Conservation (phyloP, 92 coral and sea anemone species). For the Porites cylindrica region DNA sequence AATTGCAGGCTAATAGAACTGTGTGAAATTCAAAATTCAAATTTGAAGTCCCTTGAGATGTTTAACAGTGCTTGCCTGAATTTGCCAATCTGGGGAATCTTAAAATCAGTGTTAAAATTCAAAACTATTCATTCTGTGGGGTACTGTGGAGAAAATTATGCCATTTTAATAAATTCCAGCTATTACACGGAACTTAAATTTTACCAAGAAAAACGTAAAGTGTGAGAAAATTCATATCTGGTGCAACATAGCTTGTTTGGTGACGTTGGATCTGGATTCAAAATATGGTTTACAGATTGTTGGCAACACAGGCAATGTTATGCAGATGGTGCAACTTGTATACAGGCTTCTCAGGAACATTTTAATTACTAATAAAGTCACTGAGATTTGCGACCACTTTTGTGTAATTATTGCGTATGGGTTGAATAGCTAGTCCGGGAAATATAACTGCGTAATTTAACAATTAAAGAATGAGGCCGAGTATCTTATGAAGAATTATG, state of each 20-base stretch:
- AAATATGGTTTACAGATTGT: not conserved
- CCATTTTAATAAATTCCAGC: not conserved
- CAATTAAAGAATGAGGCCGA: no score
- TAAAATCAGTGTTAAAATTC: not conserved
- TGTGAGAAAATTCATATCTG: not conserved
- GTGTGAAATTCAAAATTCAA: not conserved
- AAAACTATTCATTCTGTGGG: not conserved
- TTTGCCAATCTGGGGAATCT: not conserved
- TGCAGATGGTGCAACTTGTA: constrained; percentile 1
- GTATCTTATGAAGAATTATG: no score
- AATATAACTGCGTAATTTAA: no score
- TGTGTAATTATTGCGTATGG: not conserved
- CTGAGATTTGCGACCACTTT: not conserved
- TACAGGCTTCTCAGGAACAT: not conserved
- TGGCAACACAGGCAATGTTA: not conserved
- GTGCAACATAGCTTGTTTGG: not conserved
- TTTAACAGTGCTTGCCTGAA: not conserved
- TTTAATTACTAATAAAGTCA: not conserved
- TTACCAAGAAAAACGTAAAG: not conserved
- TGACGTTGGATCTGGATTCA: not conserved
- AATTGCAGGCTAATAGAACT: not conserved
- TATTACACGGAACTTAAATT: constrained; percentile 1
- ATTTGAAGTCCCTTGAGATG: no score
- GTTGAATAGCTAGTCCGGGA: no score
- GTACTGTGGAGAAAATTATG: not conserved